These are phyloP conservation scores for Discoglossus pictus DNA, from an alignment of 2,797 vertebrate genomes.

Conservation along the genomic window DNA sequence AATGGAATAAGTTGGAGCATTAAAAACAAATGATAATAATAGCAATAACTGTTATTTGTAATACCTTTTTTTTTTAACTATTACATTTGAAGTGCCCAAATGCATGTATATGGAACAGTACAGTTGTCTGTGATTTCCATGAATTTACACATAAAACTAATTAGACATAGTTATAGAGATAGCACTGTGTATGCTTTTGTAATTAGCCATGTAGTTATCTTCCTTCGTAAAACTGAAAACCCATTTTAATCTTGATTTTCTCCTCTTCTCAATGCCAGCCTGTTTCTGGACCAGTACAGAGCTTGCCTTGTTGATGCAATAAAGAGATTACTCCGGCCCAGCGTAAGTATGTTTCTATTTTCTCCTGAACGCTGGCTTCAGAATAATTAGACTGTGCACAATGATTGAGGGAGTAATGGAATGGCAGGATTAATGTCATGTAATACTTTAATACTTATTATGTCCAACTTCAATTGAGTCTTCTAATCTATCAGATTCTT, in stretches of 20 bases:
- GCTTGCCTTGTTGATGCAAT: slow-evolving; percentile 95
- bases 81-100: no score
- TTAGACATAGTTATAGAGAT: background rate
- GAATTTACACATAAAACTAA: background rate
- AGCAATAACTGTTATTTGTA: no score
- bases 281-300: slow-evolving; percentile 98
- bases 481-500: slow-evolving; percentile 90
- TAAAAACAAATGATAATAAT: no score
- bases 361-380: slow-evolving; percentile 76
- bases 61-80: no score
- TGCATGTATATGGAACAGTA: no score
- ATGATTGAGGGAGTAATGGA: slow-evolving; percentile 90
- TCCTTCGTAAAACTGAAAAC: slow-evolving; percentile 73
- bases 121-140: no score
- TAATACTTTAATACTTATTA: slow-evolving; percentile 99
- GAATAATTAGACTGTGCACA: slow-evolving; percentile 90
- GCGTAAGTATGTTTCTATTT: slow-evolving; percentile 89
- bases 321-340: slow-evolving; percentile 95
- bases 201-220: slow-evolving; percentile 84
- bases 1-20: no score
- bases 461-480: slow-evolving; percentile 91
- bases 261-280: slow-evolving; percentile 81
- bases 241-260: slow-evolving; percentile 82
- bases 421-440: slow-evolving; percentile 98
- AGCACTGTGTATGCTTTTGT: slow-evolving; percentile 57